A percentile compares a stretch with the other conserved stretches of the same genome.
Conservation (phyloP, 1,140 invertebrate genomes). For the Riptortus pedestris region DNA sequence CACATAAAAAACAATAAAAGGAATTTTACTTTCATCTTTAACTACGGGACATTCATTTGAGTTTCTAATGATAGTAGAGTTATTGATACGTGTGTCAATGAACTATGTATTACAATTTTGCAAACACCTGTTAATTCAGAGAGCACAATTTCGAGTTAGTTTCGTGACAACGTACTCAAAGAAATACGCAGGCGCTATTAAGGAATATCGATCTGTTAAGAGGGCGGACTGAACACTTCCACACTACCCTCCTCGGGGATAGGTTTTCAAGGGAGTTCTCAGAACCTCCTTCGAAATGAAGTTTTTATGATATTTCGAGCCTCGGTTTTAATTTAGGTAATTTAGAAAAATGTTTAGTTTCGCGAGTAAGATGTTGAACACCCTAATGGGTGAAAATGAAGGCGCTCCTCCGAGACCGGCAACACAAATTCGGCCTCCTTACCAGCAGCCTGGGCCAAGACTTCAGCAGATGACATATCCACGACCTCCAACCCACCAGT, state of each 20-base stretch:
- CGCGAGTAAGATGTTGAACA: slow-evolving; percentile 40
- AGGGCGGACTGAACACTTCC: slow-evolving; percentile 4
- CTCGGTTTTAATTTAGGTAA: neutral
- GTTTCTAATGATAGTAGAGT: no score
- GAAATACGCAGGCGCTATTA: neutral
- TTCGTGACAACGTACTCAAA: neutral
- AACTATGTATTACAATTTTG: no score
- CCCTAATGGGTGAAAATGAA: slow-evolving; percentile 37
- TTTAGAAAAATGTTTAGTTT: slow-evolving; percentile 37
- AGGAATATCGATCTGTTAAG: neutral
- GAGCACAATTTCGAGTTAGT: no score
- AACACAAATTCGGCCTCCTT: slow-evolving; percentile 15
- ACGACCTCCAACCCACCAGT: slow-evolving; percentile 1
- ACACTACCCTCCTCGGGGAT: neutral
- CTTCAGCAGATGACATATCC: slow-evolving; percentile 27
- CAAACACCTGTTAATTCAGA: no score
- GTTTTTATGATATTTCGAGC: slow-evolving; percentile 1
- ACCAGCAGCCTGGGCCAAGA: slow-evolving; percentile 19
- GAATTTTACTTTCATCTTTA: no score
- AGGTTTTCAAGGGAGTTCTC: neutral
- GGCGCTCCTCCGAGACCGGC: slow-evolving; percentile 6
- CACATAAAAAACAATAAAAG: no score
- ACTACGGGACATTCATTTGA: no score
- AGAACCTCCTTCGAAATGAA: neutral
- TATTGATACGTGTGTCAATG: no score